Base-by-base conservation (phyloP, 2,888 invertebrate species). In the Limnephilus auricula region DNA sequence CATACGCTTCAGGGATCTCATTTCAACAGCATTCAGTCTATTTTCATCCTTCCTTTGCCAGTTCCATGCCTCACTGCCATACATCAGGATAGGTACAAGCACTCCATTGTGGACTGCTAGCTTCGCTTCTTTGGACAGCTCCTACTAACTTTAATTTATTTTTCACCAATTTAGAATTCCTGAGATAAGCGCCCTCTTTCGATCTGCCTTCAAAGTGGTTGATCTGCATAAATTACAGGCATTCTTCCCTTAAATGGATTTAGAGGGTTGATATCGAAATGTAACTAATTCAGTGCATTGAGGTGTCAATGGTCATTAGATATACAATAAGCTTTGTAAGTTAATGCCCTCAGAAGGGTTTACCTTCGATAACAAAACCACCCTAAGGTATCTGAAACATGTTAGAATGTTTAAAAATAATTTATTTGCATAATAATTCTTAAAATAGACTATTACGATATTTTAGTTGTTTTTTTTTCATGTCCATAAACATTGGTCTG, bases 311-410 rank as follows among this genome's bases (percentile, higher is more conserved):
- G 40, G n/a, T 37, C 40, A 45, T 85, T 85, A 40, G 12, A 30
- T 15, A 85, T 30, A 85, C 45, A 85, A 85, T 85, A 45, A 85
- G 40, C 82, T n/a, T 30, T 25, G 85, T 85, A 45, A 85, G 18
- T 40, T 85, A 85, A 85, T 85, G 85, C 2, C n/a, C 25, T 45
- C 12, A 30, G 45, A 34, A n/a, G 37, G 85, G 34, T 32, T 82
- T 18, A 9, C 82, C 34, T 82, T 37, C 18, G 82, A 32, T 18
- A 37, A 82, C 25, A 34, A 82, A 34, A n/a, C 34, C 25, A 82
- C 82, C 82, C 34, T 34, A 82, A 82, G 34, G 34, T 25, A 82
- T 34, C 32, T 34, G 18, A 37, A 82, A 37, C 25, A 10, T 34
- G 82, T 34, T 34, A 82, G n/a, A 34, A 34, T n/a, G 18, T n/a